Evolutionary conservation across 2,113 vertebrate genomes (phyloP).

Genomic region (Gymnogyps californianus): DNA sequence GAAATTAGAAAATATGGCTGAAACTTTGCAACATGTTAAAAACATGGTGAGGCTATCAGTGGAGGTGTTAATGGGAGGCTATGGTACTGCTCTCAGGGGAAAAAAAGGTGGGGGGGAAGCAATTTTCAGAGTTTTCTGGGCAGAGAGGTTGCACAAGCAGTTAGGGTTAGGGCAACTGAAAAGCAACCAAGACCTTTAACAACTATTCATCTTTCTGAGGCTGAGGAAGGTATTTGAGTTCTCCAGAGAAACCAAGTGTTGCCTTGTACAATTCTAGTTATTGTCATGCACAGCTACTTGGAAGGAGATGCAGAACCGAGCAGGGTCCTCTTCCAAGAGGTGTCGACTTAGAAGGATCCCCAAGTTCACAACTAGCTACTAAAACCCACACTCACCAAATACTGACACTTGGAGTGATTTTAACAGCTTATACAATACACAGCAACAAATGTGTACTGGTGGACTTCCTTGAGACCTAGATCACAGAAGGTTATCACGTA

Average conservation of each 20-base stretch:
- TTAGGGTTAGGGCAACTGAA: not conserved
- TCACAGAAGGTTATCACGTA: not conserved
- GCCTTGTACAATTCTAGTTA: not conserved
- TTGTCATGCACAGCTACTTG: not conserved
- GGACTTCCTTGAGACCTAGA: not conserved
- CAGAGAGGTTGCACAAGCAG: not conserved
- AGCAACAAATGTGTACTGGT: not conserved
- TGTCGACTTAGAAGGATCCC: not conserved
- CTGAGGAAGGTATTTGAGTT: not conserved
- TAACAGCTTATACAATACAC: not conserved
- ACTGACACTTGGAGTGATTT: not conserved
- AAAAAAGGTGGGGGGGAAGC: not conserved
- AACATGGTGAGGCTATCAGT: not conserved
- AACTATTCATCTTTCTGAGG: not conserved
- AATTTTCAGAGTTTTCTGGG: not conserved
- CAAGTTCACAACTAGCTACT: not conserved
- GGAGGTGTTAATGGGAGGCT: not conserved
- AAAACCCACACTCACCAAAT: not conserved
- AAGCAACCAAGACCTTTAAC: not conserved
- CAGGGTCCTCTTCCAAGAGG: not conserved
- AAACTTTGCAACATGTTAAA: not conserved
- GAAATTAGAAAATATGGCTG: not conserved
- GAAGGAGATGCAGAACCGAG: not conserved
- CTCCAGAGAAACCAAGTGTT: not conserved
- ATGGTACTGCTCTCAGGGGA: not conserved